Evolutionary conservation across 2,797 vertebrate genomes (phyloP).

Genomic region (Sebastes miniatus): DNA sequence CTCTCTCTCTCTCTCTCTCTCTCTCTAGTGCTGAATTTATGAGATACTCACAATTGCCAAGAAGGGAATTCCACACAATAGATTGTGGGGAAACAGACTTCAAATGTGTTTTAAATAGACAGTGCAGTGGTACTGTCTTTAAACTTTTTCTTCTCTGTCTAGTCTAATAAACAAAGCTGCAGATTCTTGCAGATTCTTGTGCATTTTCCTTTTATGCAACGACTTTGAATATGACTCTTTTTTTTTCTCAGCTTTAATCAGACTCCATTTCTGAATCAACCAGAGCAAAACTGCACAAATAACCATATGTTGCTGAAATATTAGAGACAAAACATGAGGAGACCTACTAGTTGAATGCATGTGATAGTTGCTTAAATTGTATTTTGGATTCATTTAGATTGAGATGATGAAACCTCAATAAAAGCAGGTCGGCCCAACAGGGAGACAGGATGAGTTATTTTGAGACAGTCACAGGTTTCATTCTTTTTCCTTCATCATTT

Average conservation of each 20-base stretch:
- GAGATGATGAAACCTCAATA: not conserved
- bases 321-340: not conserved
- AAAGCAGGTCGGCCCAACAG: not conserved
- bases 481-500: not conserved
- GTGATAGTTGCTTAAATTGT: not conserved
- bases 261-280: not conserved
- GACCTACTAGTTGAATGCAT: not conserved
- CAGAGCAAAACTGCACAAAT: not conserved
- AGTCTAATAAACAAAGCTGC: slow-evolving; percentile 52
- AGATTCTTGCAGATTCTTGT: not conserved
- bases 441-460: not conserved
- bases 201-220: slow-evolving; percentile 29
- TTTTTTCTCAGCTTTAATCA: not conserved
- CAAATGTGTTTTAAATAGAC: slow-evolving; percentile 49
- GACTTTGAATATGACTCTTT: not conserved
- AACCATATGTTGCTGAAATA: not conserved
- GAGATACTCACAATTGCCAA: slow-evolving; percentile 39
- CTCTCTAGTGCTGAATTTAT: slow-evolving; percentile 42
- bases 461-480: not conserved
- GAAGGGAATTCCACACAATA: slow-evolving; percentile 50
- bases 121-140: slow-evolving; percentile 35
- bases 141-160: slow-evolving; percentile 38
- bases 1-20: slow-evolving; percentile 5
- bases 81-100: slow-evolving; percentile 60
- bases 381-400: not conserved